Percentiles rank a stretch among this genome's conserved stretches.
Conservation (phyloP, 2,888 invertebrate species). For the Siphlonurus alternatus region DNA sequence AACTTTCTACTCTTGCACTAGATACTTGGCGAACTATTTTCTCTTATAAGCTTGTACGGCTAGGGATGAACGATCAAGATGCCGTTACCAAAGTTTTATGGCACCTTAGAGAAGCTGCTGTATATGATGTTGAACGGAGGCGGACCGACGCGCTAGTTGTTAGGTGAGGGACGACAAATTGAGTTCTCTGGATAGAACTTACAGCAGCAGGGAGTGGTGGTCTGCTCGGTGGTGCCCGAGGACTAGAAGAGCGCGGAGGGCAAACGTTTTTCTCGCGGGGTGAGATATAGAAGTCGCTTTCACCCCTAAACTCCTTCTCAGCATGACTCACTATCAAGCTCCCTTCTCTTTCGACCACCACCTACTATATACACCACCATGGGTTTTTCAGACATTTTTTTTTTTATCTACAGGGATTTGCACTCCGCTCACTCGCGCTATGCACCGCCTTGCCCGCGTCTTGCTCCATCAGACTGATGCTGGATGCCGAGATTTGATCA, state of each 20-base stretch:
- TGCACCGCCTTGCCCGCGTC: background rate
- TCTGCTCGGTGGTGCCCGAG: background rate
- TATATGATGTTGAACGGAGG: background rate
- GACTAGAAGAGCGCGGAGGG: background rate
- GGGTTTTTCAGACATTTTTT: background rate
- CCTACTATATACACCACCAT: background rate
- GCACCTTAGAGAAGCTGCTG: background rate
- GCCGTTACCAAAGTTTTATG: background rate
- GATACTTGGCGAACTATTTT: no score
- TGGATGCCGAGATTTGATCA: background rate
- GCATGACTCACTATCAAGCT: background rate
- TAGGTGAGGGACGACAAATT: background rate
- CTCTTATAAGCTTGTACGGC: no score
- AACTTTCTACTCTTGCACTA: no score
- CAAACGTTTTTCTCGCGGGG: background rate
- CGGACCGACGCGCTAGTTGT: background rate
- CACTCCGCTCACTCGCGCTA: background rate
- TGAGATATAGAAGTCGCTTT: background rate
- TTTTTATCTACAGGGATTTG: slow-evolving; percentile 4
- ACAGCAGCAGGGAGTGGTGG: background rate
- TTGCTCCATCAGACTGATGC: background rate
- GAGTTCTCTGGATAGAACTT: background rate
- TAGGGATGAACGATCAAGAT: background rate
- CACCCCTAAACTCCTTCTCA: background rate
- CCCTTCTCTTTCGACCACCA: background rate